Conservation (phyloP, 2,113 vertebrate species). For the Paraplagusia blochii region DNA sequence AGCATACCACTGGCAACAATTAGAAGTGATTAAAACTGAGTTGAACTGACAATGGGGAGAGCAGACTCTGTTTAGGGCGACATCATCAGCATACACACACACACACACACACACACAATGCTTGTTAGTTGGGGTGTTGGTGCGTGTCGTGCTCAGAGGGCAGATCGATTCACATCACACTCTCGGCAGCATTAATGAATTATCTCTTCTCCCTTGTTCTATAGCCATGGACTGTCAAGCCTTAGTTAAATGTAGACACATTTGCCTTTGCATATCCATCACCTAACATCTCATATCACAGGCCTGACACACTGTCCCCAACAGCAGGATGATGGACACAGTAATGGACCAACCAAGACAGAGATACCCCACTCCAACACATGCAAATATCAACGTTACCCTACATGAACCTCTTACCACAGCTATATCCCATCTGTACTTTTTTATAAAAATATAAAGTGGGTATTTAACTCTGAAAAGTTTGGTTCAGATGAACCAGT, state of each 20-base stretch:
- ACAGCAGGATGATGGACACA: no score
- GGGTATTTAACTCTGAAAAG: no score
- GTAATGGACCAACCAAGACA: no score
- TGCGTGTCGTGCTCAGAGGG: slow-evolving; percentile 61
- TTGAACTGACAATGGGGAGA: slow-evolving; percentile 61
- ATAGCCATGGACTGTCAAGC: slow-evolving; percentile 52
- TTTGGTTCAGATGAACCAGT: no score
- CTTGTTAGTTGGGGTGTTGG: slow-evolving; percentile 55
- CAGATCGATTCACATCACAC: slow-evolving; percentile 75
- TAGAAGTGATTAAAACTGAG: slow-evolving; percentile 70
- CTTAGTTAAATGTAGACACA: slow-evolving; percentile 32
- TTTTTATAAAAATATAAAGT: no score
- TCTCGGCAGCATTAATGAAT: slow-evolving; percentile 74
- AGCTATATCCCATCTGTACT: no score
- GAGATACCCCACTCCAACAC: no score
- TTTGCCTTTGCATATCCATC: slow-evolving; percentile 11
- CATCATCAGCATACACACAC: background rate
- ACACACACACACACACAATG: slow-evolving; percentile 10
- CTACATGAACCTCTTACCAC: no score
- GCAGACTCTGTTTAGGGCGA: slow-evolving; percentile 4
- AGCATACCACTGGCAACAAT: slow-evolving; percentile 64
- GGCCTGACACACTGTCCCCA: no score
- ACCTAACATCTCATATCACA: slow-evolving; percentile 14
- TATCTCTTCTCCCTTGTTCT: slow-evolving; percentile 62
- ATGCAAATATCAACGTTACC: no score